Percentiles rank a stretch among this genome's conserved stretches.
Conservation (phyloP, 2,888 invertebrate species). For the Lucinisca nassula region DNA sequence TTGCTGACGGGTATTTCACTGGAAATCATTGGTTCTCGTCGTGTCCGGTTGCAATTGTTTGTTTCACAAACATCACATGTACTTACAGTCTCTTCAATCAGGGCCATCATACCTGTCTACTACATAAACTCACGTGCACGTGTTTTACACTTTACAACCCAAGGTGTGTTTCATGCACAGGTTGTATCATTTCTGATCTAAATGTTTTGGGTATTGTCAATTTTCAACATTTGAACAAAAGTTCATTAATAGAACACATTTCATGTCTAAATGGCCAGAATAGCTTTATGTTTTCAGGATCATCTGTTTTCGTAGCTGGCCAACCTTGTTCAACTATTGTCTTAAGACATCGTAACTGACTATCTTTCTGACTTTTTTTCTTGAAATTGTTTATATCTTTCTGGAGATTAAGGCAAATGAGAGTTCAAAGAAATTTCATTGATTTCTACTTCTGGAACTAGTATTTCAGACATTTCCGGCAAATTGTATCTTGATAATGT, state of each 20-base stretch:
- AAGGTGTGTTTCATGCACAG: slow-evolving; percentile 44
- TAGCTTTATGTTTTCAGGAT: slow-evolving; percentile 31
- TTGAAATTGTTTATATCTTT: slow-evolving; percentile 33
- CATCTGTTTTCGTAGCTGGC: slow-evolving; percentile 41
- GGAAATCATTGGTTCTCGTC: slow-evolving; percentile 47
- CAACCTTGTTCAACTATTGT: slow-evolving; percentile 50
- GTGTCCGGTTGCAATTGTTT: slow-evolving; percentile 27
- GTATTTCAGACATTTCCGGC: slow-evolving; percentile 5
- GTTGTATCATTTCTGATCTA: slow-evolving; percentile 36
- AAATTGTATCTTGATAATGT: slow-evolving; percentile 28
- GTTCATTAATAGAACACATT: slow-evolving; percentile 50
- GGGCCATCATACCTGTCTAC: slow-evolving; percentile 42
- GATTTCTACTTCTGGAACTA: slow-evolving; percentile 24
- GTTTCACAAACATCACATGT: slow-evolving; percentile 47
- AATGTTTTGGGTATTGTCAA: slow-evolving; percentile 31
- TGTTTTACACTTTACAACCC: slow-evolving; percentile 45
- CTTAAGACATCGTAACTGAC: slow-evolving; percentile 29
- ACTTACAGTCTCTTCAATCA: slow-evolving; percentile 32
- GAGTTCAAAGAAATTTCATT: slow-evolving; percentile 30
- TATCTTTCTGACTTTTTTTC: slow-evolving; percentile 52
- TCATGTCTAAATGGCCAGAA: slow-evolving; percentile 66
- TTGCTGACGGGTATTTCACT: slow-evolving; percentile 63
- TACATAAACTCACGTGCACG: slow-evolving; percentile 49
- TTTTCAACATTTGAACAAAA: slow-evolving; percentile 56
- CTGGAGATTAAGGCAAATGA: slow-evolving; percentile 43